Evolutionary conservation across 2,797 vertebrate species (phyloP).

Genomic region (Myotis vivesi): DNA sequence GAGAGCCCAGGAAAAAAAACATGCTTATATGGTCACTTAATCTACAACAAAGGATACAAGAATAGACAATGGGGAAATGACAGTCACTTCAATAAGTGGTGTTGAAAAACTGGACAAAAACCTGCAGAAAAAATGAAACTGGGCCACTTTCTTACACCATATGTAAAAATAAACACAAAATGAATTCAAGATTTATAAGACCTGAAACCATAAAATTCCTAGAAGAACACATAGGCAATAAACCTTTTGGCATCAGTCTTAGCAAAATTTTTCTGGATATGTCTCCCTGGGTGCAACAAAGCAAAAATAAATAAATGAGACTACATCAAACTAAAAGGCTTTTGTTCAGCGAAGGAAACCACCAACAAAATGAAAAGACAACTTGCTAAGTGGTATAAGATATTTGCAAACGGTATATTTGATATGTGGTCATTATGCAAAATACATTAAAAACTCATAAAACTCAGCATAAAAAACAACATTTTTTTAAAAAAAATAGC

Average conservation of each 20-base stretch:
- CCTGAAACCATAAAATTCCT: not conserved
- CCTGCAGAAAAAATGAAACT: not conserved
- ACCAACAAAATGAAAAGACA: not conserved
- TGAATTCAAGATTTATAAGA: not conserved
- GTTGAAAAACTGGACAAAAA: not conserved
- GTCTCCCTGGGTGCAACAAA: not conserved
- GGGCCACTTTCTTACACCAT: not conserved
- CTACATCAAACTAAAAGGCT: not conserved
- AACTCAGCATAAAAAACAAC: not conserved
- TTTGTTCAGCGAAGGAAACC: not conserved
- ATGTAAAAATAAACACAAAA: not conserved
- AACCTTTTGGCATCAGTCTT: not conserved
- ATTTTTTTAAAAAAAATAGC: not conserved
- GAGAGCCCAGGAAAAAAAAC: not conserved
- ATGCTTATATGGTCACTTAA: not conserved
- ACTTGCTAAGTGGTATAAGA: not conserved
- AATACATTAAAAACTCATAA: not conserved
- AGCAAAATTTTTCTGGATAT: not conserved
- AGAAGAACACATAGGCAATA: not conserved
- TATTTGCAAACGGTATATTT: not conserved
- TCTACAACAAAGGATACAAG: not conserved
- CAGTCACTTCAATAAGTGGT: not conserved
- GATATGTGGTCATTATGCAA: not conserved
- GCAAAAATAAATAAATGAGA: not conserved
- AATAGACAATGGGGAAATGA: not conserved